phyloP scores from a whole-genome alignment of 2,113 vertebrate species.

The Struthio camelus region DNA sequence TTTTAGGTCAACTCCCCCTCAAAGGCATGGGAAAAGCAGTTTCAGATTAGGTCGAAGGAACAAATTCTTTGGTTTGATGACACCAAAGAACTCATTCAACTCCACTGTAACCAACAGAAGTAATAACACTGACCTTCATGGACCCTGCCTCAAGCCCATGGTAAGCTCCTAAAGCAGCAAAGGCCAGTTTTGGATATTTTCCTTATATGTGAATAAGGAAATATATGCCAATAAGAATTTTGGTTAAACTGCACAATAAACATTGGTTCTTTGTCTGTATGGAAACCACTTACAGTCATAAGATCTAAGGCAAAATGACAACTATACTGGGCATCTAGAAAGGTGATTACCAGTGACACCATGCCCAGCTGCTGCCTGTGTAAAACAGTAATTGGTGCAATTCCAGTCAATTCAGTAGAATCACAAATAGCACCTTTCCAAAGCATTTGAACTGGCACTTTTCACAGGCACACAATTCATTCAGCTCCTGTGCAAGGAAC shows the following conservation, averaged over 20 bases:
- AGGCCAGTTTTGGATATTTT: neutral
- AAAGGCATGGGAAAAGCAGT: neutral
- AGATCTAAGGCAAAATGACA: neutral
- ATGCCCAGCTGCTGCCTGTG: neutral
- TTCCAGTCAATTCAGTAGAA: neutral
- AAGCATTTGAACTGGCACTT: neutral
- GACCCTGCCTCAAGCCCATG: neutral
- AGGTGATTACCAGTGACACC: no score
- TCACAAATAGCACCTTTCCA: neutral
- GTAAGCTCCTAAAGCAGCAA: neutral
- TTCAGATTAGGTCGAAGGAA: neutral
- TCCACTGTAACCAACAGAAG: neutral
- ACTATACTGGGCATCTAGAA: neutral
- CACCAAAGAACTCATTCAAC: neutral
- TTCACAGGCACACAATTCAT: neutral
- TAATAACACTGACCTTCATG: neutral
- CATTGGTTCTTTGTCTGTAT: neutral
- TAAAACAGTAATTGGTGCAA: neutral
- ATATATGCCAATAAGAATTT: neutral
- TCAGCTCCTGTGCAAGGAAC: neutral
- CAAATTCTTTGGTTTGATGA: neutral
- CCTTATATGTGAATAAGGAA: neutral
- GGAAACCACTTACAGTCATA: neutral
- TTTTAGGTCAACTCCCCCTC: neutral
- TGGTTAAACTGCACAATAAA: neutral